These are phyloP conservation scores for Apodemia zela DNA, from an alignment of 2,888 invertebrate genomes.

Conservation along the genomic window DNA sequence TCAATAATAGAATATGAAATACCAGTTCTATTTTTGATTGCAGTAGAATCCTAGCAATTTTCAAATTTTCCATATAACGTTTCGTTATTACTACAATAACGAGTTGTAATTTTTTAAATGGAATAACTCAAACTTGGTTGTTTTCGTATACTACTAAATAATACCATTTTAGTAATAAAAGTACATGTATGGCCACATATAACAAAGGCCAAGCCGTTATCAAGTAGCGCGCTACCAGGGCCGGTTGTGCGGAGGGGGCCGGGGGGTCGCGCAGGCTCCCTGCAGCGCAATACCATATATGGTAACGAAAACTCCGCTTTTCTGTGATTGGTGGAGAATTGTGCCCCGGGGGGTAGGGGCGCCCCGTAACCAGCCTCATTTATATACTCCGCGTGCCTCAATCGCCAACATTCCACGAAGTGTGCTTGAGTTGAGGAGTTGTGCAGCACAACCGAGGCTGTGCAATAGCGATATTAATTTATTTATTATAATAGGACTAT, in stretches of 20 bases:
- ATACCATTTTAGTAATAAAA: constrained; percentile 2
- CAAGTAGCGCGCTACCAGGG: constrained; percentile 51
- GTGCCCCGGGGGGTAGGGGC: constrained; percentile 76
- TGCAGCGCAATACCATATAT: constrained; percentile 86
- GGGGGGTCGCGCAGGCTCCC: constrained; percentile 63
- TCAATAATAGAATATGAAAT: no score
- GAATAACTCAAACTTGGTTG: not conserved
- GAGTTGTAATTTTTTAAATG: no score
- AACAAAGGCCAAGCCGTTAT: constrained; percentile 52
- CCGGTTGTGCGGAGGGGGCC: constrained; percentile 42
- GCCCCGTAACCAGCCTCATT: constrained; percentile 76
- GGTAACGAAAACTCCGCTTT: constrained; percentile 78
- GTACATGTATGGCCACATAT: not conserved
- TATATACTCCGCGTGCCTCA: constrained; percentile 77
- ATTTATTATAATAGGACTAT: constrained; percentile 78
- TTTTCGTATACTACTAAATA: not conserved
- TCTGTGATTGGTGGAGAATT: constrained; percentile 78
- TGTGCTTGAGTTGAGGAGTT: constrained; percentile 72
- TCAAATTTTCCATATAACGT: no score
- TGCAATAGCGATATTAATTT: constrained; percentile 75
- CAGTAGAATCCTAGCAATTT: no score
- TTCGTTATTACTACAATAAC: no score
- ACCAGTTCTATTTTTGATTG: no score
- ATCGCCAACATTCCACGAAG: constrained; percentile 75
- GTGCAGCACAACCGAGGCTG: constrained; percentile 75